Base-by-base conservation (phyloP, 2,888 invertebrate genomes). In the Seira musarum region DNA sequence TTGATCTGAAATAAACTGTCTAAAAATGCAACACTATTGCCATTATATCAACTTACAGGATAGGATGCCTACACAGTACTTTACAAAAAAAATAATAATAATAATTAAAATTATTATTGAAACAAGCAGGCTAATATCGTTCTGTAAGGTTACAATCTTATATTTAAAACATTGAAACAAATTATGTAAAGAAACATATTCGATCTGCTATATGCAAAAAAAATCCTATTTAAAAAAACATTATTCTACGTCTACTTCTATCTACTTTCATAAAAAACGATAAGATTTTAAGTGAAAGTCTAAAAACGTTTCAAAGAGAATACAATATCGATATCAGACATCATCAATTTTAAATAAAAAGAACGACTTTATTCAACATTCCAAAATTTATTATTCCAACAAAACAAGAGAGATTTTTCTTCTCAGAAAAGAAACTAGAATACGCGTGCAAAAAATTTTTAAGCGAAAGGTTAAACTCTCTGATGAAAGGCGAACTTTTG, bases 1-100 rank as follows among this genome's bases (percentile, higher is more conserved):
- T 86, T 49, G 86, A 86, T 82, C 83, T 86, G 82, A 86, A 86
- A 79, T 86, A 79, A 85, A 81, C 78, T 81, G 81, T 81, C 81
- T 81, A 81, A 75, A 72, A 75, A 53, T 53, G 53, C 80, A 80
- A 76, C 80, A 60, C 80, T 80, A 80, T 81, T 81, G 81, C 81
- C 81, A 81, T 81, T 81, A 76, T 81, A 81, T 81, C 81, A 72
- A 76, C 81, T 76, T 81, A 76, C 81, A 81, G 81, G 81, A 81
- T 81, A 81, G 80, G 76, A 81, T 81, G 81, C 81, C 81, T 81
- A 81, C 81, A 77, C 81, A 77, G 69, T 81, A 76, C 81, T 75
- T 68, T 76, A 76, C 74, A 75, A 80, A 74, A 70, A 73, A 73
- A 17, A 74, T 40, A 8, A 8, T 64, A 35, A 69, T 30, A 30